Base-by-base conservation (phyloP, 2,113 vertebrate genomes). In the Bucco capensis region DNA sequence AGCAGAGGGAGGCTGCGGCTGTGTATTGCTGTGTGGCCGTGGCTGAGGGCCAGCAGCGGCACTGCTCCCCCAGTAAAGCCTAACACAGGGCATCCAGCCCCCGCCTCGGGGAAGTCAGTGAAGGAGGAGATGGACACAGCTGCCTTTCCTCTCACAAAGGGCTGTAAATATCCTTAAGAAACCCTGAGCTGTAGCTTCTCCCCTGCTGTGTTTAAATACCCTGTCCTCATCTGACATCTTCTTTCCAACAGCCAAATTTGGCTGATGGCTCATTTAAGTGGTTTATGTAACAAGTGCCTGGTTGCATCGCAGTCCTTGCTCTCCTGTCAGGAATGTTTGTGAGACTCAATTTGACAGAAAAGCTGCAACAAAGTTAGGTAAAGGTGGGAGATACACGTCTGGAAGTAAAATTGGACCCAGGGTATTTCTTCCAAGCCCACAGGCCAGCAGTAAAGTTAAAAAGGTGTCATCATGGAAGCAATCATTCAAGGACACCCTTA, bases 101-200 rank as follows among this genome's bases (percentile, higher is more conserved):
- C 62, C 0, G 51, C 3, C 93, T 58, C 4, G 61, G 97, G 9
- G 96, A 97, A 85, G 97, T 5, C 64, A 1, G 35, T 1, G 49
- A 18, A 51, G 66, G 37, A 80, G 77, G 73, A 75, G 69, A 38
- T 10, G 77, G 54, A 30, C 98, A 14, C 98, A 98, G 64, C 98
- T 98, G 82, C 96, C 86, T 72, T 97, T 97, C 62, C 98, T 97
- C 53, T 95, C 98, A 6, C 98, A 98, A 96, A 40, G 62, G 74
- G 25, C 77, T 69, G 62, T 31, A 27, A 83, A 88, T 64, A 83
- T 49, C 89, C 75, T 83, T 70, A 71, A 90, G 50, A 58, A 86
- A 60, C 74, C 78, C 70, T 22, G 65, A 58, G 65, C 57, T 57
- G 49, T 71, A 54, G 53, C 61, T 87, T 82, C 49, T 83, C 15